These are phyloP conservation scores for Thamnophis sirtalis DNA, from an alignment of 2,113 vertebrate species.

Conservation along the genomic window DNA sequence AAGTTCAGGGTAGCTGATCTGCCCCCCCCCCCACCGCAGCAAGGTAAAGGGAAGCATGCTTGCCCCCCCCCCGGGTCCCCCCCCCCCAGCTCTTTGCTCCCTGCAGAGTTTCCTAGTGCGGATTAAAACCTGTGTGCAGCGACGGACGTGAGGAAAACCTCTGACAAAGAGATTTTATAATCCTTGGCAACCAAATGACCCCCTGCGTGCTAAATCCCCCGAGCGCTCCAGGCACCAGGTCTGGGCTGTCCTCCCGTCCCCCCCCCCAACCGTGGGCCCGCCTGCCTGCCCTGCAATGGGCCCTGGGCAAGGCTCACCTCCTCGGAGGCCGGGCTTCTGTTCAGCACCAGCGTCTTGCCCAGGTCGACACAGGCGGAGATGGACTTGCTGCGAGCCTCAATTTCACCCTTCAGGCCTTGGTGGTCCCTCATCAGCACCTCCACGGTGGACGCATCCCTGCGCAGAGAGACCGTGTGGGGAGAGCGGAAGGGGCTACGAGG, in stretches of 20 bases:
- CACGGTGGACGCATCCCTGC: slow-evolving; percentile 90
- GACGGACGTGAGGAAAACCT: not conserved
- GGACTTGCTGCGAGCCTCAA: slow-evolving; percentile 79
- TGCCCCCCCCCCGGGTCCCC: not conserved
- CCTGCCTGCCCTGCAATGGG: not conserved
- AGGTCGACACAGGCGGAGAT: slow-evolving; percentile 83
- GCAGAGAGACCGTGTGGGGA: not conserved
- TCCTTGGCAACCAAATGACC: not conserved
- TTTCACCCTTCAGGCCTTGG: slow-evolving; percentile 88
- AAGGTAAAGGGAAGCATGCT: no score
- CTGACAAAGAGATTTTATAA: not conserved
- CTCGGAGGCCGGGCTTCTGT: slow-evolving; percentile 80
- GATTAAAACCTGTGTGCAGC: not conserved
- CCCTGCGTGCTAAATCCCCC: not conserved
- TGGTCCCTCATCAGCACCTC: slow-evolving; percentile 96
- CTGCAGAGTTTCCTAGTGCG: not conserved
- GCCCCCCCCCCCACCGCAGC: not conserved
- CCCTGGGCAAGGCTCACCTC: slow-evolving; percentile 69
- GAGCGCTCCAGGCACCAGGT: not conserved
- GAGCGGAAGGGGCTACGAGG: not conserved
- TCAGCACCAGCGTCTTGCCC: slow-evolving; percentile 84
- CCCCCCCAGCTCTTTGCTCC: not conserved
- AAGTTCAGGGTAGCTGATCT: not conserved
- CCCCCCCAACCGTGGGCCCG: not conserved
- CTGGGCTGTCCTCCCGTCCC: not conserved